Evolutionary conservation across 2,888 invertebrate genomes (phyloP).

Genomic region (Vandiemenella viatica): DNA sequence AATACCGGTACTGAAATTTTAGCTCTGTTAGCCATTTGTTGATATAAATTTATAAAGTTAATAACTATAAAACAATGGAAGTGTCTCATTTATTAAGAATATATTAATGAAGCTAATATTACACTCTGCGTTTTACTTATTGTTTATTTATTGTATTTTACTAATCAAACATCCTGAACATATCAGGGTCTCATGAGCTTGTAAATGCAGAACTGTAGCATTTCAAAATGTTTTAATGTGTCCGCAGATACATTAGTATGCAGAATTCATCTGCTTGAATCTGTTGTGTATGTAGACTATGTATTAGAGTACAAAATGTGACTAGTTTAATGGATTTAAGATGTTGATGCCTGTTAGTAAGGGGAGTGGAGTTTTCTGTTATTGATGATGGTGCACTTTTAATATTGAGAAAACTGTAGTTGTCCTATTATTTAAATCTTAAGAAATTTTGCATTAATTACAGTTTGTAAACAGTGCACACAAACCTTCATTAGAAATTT

Average conservation of each 20-base stretch:
- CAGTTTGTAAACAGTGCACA: no score
- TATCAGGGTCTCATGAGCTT: conserved; percentile 9
- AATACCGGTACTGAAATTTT: neutral
- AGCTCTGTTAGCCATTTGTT: neutral
- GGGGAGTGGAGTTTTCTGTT: conserved; percentile 1
- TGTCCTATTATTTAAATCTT: no score
- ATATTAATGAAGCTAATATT: no score
- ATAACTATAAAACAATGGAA: no score
- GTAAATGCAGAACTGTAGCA: conserved; percentile 5
- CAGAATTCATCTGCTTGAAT: conserved; percentile 1
- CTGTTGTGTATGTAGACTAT: conserved; percentile 4
- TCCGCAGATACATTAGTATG: conserved; percentile 1
- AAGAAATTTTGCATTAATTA: no score
- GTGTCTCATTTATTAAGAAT: no score
- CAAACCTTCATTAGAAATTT: no score
- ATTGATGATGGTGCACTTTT: no score
- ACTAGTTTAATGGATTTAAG: conserved; percentile 3
- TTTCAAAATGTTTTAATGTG: conserved; percentile 3
- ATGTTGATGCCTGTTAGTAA: neutral
- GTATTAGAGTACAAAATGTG: conserved; percentile 9
- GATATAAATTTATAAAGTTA: neutral
- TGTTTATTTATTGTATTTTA: conserved; percentile 3
- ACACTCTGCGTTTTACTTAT: conserved; percentile 1
- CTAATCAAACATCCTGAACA: conserved; percentile 10
- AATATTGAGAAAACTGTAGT: no score